Evolutionary conservation across 2,797 vertebrate species (phyloP), one percentile per base, ranked within the genome.

Genomic region (Pseudochirops corinnae): DNA sequence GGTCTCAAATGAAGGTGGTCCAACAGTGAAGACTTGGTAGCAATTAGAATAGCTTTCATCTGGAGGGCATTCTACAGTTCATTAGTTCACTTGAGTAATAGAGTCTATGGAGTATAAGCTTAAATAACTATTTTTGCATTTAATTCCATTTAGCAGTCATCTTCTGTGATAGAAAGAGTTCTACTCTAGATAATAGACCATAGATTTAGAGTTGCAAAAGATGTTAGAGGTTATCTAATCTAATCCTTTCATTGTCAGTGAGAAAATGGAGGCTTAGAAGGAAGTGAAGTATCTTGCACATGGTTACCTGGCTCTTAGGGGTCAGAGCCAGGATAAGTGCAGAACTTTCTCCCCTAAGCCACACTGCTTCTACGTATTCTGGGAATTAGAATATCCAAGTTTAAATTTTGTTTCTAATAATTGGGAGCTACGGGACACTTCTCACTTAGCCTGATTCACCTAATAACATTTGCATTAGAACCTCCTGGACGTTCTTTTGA

Each of bases 111-210:
- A 91, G 18, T 90, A 24, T 93, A 28, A 39, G 29, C 21, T 50
- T n/a, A 29, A 55, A 33, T 90, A 1, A 56, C 18, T 93, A 50
- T 95, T 95, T 58, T 92, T 26, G 62, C 67, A 93, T 90, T 96
- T 93, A 26, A 7, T 94, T 82, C 91, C 46, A 29, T 33, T 96
- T 74, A n/a, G 18, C 62, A n/a, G 16, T n/a, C 62, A 74, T 16
- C 33, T 74, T 39, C 14, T 39, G 16, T 74, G 62, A 74, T 74
- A n/a, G 33, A 39, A 74, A 74, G 62, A 39, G 33, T 18, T 74
- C 33, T 39, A 62, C 1, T 62, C 60, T 33, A 14, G 12, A 33
- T 62, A 62, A 62, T 5, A 33, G 60, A 62, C 29, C 31, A 31
- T 62, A 62, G 29, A 62, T 62, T 62, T 62, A 62, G 60, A 62